Evolutionary conservation across 1,140 invertebrate genomes (phyloP).

Genomic region (Bathynomus jamesi): DNA sequence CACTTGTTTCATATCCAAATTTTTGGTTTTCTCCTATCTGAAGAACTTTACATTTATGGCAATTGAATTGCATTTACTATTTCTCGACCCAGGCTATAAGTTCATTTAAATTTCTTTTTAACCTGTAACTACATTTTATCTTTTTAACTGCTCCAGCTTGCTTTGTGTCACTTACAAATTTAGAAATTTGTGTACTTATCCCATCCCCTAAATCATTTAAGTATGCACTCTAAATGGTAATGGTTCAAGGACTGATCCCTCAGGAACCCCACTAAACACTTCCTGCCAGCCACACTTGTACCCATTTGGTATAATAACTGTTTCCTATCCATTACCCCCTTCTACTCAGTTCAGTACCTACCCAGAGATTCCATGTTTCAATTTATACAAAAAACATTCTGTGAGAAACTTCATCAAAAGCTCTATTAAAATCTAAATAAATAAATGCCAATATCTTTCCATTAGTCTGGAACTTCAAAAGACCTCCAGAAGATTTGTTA

Average conservation of each 20-base stretch:
- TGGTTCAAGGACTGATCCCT: no score
- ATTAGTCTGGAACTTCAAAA: no score
- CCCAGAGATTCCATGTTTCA: background rate
- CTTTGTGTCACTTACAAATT: background rate
- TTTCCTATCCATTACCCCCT: background rate
- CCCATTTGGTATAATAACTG: background rate
- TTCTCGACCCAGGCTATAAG: background rate
- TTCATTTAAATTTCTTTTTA: background rate
- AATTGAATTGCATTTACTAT: background rate
- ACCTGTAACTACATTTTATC: background rate
- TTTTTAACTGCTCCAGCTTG: background rate
- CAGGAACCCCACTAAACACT: background rate
- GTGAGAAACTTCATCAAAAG: no score
- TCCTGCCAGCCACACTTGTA: background rate
- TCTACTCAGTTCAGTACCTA: background rate
- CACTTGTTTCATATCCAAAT: no score
- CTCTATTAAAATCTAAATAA: no score
- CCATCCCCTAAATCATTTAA: background rate
- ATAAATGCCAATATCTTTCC: no score
- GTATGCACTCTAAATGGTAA: background rate
- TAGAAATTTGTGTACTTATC: background rate
- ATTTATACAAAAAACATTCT: no score
- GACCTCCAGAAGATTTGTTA: no score
- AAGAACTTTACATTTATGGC: no score
- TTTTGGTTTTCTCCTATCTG: background rate